phyloP scores from a whole-genome alignment of 2,113 vertebrate species.

The Trichomycterus rosablanca region DNA sequence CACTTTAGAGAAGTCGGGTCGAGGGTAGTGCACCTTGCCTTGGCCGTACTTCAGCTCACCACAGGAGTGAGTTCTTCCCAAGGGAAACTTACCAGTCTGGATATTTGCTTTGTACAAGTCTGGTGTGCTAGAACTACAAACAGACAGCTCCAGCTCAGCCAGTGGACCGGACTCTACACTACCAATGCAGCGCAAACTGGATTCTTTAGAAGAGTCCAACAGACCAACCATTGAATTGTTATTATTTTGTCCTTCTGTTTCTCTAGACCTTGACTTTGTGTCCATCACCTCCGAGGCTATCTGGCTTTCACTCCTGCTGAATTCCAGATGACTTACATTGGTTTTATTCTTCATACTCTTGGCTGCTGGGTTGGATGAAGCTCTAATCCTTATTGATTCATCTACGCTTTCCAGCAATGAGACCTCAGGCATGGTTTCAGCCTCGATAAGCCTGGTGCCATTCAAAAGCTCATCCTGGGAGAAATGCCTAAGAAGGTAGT shows the following conservation, averaged over 20 bases:
- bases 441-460: constrained; percentile 64
- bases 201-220: constrained; percentile 13
- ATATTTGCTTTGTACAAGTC: constrained; percentile 16
- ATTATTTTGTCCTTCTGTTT: background rate
- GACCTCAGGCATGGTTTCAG: constrained; percentile 78
- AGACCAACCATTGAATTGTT: background rate
- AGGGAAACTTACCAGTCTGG: constrained; percentile 31
- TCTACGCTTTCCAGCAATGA: constrained; percentile 72
- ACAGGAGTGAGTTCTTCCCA: constrained; percentile 57
- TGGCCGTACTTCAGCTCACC: constrained; percentile 62
- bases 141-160: background rate
- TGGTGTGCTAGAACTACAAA: constrained; percentile 28
- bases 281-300: background rate
- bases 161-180: constrained; percentile 8
- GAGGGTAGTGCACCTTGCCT: constrained; percentile 65
- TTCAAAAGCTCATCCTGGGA: constrained; percentile 62
- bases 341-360: background rate
- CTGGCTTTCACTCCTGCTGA: background rate
- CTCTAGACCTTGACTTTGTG: background rate
- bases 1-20: constrained; percentile 69
- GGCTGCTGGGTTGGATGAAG: background rate
- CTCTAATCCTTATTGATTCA: constrained; percentile 53
- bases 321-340: background rate
- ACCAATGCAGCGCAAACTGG: background rate
- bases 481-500: constrained; percentile 70